A percentile compares a stretch with the other conserved stretches of the same genome.
Evolutionary conservation across 2,797 vertebrate genomes (phyloP).

Genomic region (Melanitta fusca): DNA sequence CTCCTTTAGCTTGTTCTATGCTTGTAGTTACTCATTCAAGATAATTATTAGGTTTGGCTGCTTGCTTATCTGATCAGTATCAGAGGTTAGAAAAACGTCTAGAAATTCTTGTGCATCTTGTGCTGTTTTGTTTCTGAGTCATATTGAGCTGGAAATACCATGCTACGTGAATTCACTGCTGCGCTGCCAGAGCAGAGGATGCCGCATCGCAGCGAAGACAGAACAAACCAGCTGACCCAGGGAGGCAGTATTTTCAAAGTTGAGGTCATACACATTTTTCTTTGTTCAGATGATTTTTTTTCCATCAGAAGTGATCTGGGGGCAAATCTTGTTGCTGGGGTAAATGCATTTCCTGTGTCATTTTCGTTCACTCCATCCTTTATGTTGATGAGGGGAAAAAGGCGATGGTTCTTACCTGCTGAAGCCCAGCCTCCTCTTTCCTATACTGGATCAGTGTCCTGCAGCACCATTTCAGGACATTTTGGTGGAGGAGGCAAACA

Average conservation of each 20-base stretch:
- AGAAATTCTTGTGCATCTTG: constrained; percentile 21
- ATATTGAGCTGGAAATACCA: background rate
- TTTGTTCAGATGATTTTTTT: background rate
- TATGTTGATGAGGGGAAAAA: background rate
- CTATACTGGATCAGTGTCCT: accelerated
- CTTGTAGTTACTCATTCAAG: background rate
- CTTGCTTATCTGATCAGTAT: constrained; percentile 32
- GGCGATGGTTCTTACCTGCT: background rate
- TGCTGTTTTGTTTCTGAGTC: background rate
- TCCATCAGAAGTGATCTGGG: background rate
- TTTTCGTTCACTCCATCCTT: background rate
- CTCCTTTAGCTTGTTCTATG: background rate
- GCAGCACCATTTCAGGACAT: background rate
- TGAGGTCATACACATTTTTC: background rate
- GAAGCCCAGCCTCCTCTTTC: background rate
- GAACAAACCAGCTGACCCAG: background rate
- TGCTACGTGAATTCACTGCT: background rate
- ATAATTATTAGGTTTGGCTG: constrained; percentile 16
- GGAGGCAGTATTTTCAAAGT: background rate
- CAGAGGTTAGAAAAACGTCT: constrained; percentile 20
- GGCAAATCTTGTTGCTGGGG: background rate
- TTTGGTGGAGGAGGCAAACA: background rate
- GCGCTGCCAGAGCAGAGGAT: background rate
- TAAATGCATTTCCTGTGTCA: background rate
- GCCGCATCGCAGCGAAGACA: background rate